Evolutionary conservation across 2,888 invertebrate species (phyloP).

Genomic region (Odontothrips loti): DNA sequence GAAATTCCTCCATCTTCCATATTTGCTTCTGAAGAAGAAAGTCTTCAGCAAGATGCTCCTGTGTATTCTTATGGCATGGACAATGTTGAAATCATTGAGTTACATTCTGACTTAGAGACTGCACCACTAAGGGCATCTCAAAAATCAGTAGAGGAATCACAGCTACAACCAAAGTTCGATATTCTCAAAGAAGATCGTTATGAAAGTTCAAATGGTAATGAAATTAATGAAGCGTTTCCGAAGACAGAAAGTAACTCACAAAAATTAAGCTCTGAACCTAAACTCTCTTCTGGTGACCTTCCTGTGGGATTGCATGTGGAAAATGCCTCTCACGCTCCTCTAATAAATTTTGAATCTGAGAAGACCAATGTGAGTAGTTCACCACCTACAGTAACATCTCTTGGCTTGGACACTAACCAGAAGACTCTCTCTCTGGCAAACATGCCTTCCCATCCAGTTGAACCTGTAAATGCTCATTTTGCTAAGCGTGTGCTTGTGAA

Average conservation of each 20-base stretch:
- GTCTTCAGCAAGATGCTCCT: constrained; percentile 38
- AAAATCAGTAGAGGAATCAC: neutral
- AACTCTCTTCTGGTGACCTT: constrained; percentile 29
- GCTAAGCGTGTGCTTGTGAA: constrained; percentile 70
- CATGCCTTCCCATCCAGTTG: too few relatives aligned
- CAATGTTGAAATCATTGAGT: constrained; percentile 50
- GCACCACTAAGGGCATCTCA: neutral
- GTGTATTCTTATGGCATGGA: constrained; percentile 47
- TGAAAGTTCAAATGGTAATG: neutral
- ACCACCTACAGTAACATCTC: neutral
- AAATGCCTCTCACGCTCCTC: neutral
- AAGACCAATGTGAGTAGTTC: neutral
- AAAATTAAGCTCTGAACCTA: neutral
- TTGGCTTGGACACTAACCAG: neutral
- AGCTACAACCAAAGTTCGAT: neutral
- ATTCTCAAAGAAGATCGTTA: neutral
- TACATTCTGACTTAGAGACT: constrained; percentile 40
- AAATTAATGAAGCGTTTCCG: neutral
- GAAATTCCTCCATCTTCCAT: neutral
- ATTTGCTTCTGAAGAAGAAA: neutral
- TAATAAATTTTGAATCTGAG: neutral
- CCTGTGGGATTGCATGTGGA: constrained; percentile 34
- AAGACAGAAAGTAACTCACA: neutral
- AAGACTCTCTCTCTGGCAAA: neutral
- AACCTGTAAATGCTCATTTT: constrained; percentile 6